Evolutionary conservation across 2,797 vertebrate species (phyloP).

Genomic region (Acipenser transmontanus): DNA sequence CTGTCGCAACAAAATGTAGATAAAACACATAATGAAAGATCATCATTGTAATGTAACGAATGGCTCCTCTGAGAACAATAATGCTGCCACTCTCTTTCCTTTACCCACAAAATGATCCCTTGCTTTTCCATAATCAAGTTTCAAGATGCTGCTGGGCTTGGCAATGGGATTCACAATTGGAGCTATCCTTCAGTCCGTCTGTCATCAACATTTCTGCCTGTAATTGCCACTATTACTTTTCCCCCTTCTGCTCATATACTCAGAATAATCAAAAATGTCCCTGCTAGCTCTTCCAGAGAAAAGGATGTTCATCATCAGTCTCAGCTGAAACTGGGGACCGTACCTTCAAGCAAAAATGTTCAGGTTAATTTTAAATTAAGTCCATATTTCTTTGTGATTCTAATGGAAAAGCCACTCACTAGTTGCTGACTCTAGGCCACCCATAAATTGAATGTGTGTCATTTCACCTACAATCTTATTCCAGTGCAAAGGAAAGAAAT

Average conservation of each 20-base stretch:
- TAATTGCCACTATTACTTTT: slow-evolving; percentile 8
- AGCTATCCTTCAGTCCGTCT: neutral
- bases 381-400: slow-evolving; percentile 1
- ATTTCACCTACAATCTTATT: neutral
- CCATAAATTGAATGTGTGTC: neutral
- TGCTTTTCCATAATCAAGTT: slow-evolving; percentile 2
- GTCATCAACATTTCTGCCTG: slow-evolving; percentile 8
- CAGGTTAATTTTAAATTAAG: slow-evolving; percentile 9
- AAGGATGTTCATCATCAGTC: neutral
- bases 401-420: neutral
- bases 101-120: neutral
- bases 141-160: neutral
- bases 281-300: neutral
- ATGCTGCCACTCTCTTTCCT: neutral
- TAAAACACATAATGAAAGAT: slow-evolving; percentile 3
- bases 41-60: neutral
- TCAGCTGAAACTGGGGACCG: neutral
- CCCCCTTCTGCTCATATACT: neutral
- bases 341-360: slow-evolving; percentile 7
- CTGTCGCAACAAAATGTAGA: neutral
- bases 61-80: neutral
- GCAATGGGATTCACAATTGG: neutral
- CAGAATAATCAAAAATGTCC: neutral
- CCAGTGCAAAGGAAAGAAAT: neutral
- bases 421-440: neutral